Base-by-base conservation (phyloP, 2,888 invertebrate genomes). In the Synergus japonicus region DNA sequence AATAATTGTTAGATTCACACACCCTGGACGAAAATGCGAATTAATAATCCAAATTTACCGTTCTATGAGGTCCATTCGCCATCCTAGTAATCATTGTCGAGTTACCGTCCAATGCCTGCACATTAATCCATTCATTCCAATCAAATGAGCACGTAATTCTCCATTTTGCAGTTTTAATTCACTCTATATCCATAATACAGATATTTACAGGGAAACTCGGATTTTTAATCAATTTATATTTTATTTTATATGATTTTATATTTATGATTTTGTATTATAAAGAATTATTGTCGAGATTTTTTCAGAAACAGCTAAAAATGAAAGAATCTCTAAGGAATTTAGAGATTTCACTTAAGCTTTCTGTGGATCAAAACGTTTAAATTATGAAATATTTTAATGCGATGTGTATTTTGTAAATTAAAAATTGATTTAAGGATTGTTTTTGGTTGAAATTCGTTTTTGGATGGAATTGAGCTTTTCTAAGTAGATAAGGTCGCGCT, bases 31-130 rank as follows among this genome's bases (percentile, higher is more conserved):
- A 37, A 54, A 73, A 37, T n/a, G 37, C 73, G 37, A 73, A 73
- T 73, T 49, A 73, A 54, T 73, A 73, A 73, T 37, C 37, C n/a
- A 54, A 37, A 73, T 73, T 85, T 88, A 87, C 87, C 87, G 87
- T 87, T 86, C 85, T 88, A 73, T 77, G 78, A 41, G 73, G 77
- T 15, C 76, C 82, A 80, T 84, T 85, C 64, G 79, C 78, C 84
- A 81, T 82, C 65, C 29, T 78, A 78, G 82, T 78, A 78, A 82
- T 87, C 83, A 84, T 85, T 82, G 84, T 82, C 76, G 73, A 65
- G 60, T 81, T 69, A 60, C 77, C 58, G 58, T 81, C 77, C 63
- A 54, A 44, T 67, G 37, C 49, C 41, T 60, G 37, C 78, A 43
- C 78, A 78, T 41, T 73, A 73, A 54, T 73, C 73, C 73, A 54